Base-by-base conservation (phyloP, 2,113 vertebrate species). In the Rhinopomastus cyanomelas region DNA sequence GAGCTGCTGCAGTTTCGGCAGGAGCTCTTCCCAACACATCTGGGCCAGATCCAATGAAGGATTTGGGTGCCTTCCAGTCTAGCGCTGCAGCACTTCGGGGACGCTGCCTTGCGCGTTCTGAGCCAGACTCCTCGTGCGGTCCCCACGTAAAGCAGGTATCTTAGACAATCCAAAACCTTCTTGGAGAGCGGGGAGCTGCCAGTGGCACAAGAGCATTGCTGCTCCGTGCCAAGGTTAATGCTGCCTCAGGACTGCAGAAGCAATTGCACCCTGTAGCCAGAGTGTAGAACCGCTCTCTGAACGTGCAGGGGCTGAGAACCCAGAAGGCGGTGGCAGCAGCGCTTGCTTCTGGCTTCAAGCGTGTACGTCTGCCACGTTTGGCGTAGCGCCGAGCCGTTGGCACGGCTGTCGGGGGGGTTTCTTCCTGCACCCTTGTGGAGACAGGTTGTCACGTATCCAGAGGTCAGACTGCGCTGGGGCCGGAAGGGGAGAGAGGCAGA, bases 41-140 rank as follows among this genome's bases (percentile, higher is more conserved):
- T 94, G 95, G 95, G 95, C 90, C 94, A 96, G 95, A 96, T 96
- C 94, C 92, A 96, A 90, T 72, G 74, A 90, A 88, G 74, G 62
- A 93, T 88, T 93, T 88, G 20, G 48, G 78, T 79, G 77, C 49
- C 83, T 94, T 82, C 67, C 89, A 49, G 75, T 87, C 30, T 76
- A 67, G 18, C 62, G 57, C 26, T 23, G 39, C 36, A 72, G 32
- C 11, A 4, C 56, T 82, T 88, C 68, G 57, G 59, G 30, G 81
- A 29, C 73, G 39, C 59, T 67, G 3, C 21, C 26, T 75, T 64
- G 67, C 8, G 3, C 12, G 0, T 86, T 74, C 16, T 19, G 69
- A 32, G 27, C 26, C 64, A 44, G 56, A 20, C 22, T 87, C 32
- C 5, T 78, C 34, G 16, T 0, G 0, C 7, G 21, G 18, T 66